Base-by-base conservation (phyloP, 1,140 invertebrate genomes). In the Phortica variegata region DNA sequence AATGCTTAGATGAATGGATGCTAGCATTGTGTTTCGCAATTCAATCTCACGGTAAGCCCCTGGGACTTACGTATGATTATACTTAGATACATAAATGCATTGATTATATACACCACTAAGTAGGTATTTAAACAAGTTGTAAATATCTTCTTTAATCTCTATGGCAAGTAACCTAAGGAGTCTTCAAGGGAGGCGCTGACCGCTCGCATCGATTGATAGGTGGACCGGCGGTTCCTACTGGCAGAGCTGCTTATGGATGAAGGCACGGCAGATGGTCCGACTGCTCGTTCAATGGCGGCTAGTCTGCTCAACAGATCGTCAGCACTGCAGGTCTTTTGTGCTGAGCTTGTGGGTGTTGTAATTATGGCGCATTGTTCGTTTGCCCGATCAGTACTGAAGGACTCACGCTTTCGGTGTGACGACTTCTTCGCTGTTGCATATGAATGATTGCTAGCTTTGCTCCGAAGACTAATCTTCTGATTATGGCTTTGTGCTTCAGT, bases 81-180 rank as follows among this genome's bases (percentile, higher is more conserved):
- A 23, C 16, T 13, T 26, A 16, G 42, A 34, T 62, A 42, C 37
- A 21, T 45, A n/a, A n/a, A n/a, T n/a, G n/a, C n/a, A n/a, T n/a
- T n/a, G n/a, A n/a, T n/a, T n/a, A n/a, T n/a, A n/a, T n/a, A n/a
- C n/a, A n/a, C n/a, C n/a, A n/a, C n/a, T n/a, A 19, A 32, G 17
- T 60, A 60, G 45, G 7, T 57, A 53, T 43, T 44, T 53, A 16
- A 3, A 3, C 3, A 16, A 16, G 18, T 15, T 26, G n/a, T 16
- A 38, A 18, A 38, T 38, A 4, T 38, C 13, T 38, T 26, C 5
- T 26, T 26, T 26, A 5, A 6, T 26, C 4, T 56, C 57, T 75
- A 77, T 66, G 77, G 76, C 60, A 77, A 73, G 62, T 77, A 78
- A 31, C 77, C 77, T 43, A 78, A 53, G 43, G 75, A 70, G 53